A percentile compares a stretch with the other conserved stretches of the same genome.
phyloP scores from a whole-genome alignment of 2,797 vertebrate species.

The Nannoperca obscura region DNA sequence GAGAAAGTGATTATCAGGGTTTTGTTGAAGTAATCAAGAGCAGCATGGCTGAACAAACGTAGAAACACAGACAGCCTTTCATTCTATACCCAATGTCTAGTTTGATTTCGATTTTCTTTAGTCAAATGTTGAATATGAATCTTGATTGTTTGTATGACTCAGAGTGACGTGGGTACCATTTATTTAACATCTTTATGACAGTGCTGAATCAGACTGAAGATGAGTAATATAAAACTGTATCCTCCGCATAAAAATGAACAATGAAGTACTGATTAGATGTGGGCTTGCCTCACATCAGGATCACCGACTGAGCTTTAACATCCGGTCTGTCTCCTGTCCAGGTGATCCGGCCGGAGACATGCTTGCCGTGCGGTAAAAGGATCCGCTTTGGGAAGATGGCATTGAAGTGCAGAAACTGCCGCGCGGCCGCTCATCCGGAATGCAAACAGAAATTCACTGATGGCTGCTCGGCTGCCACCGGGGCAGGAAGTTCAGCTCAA shows the following conservation, averaged over 20 bases:
- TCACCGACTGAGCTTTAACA: not conserved
- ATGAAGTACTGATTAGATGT: not conserved
- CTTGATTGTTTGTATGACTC: too few species aligned
- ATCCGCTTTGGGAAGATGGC: slow-evolving; percentile 89
- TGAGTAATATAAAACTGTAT: not conserved
- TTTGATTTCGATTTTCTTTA: too few species aligned
- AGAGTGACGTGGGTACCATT: too few species aligned
- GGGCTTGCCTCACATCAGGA: too few species aligned
- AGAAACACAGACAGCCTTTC: too few species aligned
- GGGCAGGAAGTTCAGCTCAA: not conserved
- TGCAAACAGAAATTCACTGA: slow-evolving; percentile 71
- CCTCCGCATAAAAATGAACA: not conserved
- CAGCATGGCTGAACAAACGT: too few species aligned
- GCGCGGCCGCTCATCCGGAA: slow-evolving; percentile 85
- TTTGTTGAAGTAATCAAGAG: too few species aligned
- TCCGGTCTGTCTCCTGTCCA: slow-evolving; percentile 39
- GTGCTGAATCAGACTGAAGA: too few species aligned
- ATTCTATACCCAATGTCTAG: too few species aligned
- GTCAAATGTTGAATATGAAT: too few species aligned
- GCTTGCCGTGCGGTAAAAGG: slow-evolving; percentile 85
- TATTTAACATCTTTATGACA: not conserved
- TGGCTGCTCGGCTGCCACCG: not conserved
- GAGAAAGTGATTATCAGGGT: too few species aligned
- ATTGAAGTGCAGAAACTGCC: slow-evolving; percentile 87
- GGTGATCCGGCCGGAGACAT: slow-evolving; percentile 89